These are phyloP conservation scores for Atractosteus spatula DNA, from an alignment of 2,113 vertebrate species.

Conservation along the genomic window DNA sequence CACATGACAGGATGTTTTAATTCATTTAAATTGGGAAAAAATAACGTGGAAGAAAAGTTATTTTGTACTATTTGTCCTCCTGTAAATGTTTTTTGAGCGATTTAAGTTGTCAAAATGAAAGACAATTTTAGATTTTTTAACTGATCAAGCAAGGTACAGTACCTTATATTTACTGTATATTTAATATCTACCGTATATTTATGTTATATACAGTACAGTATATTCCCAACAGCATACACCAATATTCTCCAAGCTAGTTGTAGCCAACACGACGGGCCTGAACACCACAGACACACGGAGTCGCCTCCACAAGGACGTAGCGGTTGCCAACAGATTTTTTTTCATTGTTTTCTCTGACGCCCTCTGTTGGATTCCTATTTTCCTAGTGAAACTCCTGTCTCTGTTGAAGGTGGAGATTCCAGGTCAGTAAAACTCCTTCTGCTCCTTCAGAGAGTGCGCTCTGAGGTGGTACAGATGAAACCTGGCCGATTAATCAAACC, in stretches of 20 bases:
- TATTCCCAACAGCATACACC: neutral
- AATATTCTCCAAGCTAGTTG: too few relatives aligned
- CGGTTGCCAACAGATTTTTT: slow-evolving; percentile 70
- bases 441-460: too few relatives aligned
- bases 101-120: slow-evolving; percentile 23
- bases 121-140: too few relatives aligned
- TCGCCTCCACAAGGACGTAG: slow-evolving; percentile 61
- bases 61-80: too few relatives aligned
- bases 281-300: slow-evolving; percentile 63
- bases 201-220: neutral
- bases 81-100: too few relatives aligned
- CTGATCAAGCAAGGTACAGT: too few relatives aligned
- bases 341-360: slow-evolving; percentile 83
- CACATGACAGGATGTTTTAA: too few relatives aligned
- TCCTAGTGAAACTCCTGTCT: slow-evolving; percentile 70
- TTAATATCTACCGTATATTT: too few relatives aligned
- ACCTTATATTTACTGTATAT: neutral
- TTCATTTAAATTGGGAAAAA: too few relatives aligned
- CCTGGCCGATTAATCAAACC: too few relatives aligned
- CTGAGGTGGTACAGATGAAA: too few relatives aligned
- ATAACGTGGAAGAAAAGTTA: too few relatives aligned
- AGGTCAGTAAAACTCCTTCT: slow-evolving; percentile 26
- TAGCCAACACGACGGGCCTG: slow-evolving; percentile 63
- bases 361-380: slow-evolving; percentile 86
- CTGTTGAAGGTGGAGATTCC: slow-evolving; percentile 71